Percentiles rank a stretch among this genome's conserved stretches.
These are phyloP conservation scores for Ptychoptera albimana DNA, from an alignment of 2,888 invertebrate genomes.

Conservation along the genomic window DNA sequence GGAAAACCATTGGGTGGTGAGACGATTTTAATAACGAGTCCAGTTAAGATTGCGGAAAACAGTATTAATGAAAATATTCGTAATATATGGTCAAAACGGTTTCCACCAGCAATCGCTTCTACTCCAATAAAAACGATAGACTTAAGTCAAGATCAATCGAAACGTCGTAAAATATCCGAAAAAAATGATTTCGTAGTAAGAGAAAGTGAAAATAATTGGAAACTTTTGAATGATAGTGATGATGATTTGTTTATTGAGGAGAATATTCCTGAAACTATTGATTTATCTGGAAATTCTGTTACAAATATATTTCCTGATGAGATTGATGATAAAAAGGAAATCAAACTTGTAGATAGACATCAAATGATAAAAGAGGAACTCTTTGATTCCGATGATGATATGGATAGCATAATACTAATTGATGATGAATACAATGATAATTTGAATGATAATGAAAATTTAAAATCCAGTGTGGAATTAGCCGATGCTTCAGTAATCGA, in stretches of 20 bases:
- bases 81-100: constrained; percentile 20
- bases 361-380: constrained; percentile 24
- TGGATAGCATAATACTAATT: constrained; percentile 23
- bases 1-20: constrained; percentile 15
- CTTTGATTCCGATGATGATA: constrained; percentile 16
- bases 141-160: neutral
- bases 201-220: constrained; percentile 1
- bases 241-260: constrained; percentile 20
- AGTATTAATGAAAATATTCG: constrained; percentile 14
- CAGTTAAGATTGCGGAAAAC: constrained; percentile 14
- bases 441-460: neutral
- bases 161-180: constrained; percentile 8
- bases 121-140: neutral
- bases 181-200: constrained; percentile 4
- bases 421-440: constrained; percentile 19
- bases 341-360: constrained; percentile 16
- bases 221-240: constrained; percentile 22
- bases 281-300: constrained; percentile 1
- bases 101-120: constrained; percentile 9
- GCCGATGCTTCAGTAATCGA: constrained; percentile 23
- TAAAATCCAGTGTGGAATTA: constrained; percentile 15
- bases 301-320: neutral
- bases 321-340: constrained; percentile 7
- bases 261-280: neutral
- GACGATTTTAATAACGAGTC: neutral